phyloP scores from a whole-genome alignment of 2,797 vertebrate genomes.

The Aeoliscus strigatus region DNA sequence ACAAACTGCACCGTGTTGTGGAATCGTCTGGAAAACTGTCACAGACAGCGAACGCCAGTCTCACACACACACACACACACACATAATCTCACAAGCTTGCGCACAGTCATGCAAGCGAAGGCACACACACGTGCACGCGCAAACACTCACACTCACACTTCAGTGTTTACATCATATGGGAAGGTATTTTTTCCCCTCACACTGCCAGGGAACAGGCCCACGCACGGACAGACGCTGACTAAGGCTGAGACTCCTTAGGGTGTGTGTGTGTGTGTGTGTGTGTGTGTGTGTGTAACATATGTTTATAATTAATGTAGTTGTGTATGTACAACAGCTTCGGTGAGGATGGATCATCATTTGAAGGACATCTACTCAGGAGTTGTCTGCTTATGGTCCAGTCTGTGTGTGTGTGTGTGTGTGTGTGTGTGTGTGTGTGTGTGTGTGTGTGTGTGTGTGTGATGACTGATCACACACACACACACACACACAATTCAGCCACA shows the following conservation, averaged over 20 bases:
- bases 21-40: slow-evolving; percentile 65
- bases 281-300: slow-evolving; percentile 1
- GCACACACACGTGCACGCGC: slow-evolving; percentile 24
- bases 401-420: too few relatives aligned
- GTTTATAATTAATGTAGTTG: too few relatives aligned
- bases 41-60: slow-evolving; percentile 52
- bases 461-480: too few relatives aligned
- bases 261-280: slow-evolving; percentile 13
- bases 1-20: slow-evolving; percentile 56
- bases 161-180: slow-evolving; percentile 76
- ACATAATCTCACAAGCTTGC: slow-evolving; percentile 4
- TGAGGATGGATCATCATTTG: too few relatives aligned
- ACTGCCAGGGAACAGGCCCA: slow-evolving; percentile 77
- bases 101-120: slow-evolving; percentile 8
- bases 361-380: too few relatives aligned
- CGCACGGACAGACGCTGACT: slow-evolving; percentile 73
- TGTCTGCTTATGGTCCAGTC: too few relatives aligned
- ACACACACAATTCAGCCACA: too few relatives aligned
- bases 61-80: slow-evolving; percentile 11
- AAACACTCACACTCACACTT: slow-evolving; percentile 43
- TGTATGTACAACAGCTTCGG: too few relatives aligned
- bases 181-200: slow-evolving; percentile 77
- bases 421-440: too few relatives aligned
- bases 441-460: too few relatives aligned
- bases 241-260: slow-evolving; percentile 61